Conservation (phyloP, 35 echinoderm and acorn worm genomes). For the Ptychodera flava region DNA sequence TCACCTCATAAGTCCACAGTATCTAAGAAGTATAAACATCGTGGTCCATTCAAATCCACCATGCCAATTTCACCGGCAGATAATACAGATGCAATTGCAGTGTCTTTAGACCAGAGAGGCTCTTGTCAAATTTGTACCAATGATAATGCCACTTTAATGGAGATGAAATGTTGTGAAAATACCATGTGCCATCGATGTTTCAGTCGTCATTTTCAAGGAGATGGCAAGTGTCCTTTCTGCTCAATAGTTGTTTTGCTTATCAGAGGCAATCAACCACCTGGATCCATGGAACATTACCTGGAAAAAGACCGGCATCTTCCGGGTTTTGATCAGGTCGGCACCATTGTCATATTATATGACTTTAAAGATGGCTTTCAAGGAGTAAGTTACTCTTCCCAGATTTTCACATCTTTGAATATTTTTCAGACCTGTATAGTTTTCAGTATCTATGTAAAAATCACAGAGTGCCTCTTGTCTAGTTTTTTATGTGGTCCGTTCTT, state of each 20-base stretch:
- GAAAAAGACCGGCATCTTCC: conserved; percentile 6
- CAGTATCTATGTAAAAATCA: no score
- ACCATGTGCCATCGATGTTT: not conserved
- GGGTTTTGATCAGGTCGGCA: conserved; percentile 9
- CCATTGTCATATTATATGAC: conserved; percentile 25
- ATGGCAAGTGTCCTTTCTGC: conserved; percentile 32
- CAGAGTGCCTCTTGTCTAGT: no score
- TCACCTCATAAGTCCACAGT: not conserved
- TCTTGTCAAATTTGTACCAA: not conserved
- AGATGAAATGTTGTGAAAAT: not conserved
- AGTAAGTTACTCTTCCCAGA: no score
- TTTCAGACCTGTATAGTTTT: no score
- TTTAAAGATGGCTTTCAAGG: conserved; percentile 15
- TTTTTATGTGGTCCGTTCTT: no score
- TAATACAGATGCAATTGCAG: not conserved
- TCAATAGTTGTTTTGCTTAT: not conserved
- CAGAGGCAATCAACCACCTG: conserved; percentile 41
- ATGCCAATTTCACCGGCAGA: not conserved
- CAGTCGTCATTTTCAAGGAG: not conserved
- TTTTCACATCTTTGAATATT: no score
- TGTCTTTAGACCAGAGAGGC: not conserved
- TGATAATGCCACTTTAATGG: not conserved
- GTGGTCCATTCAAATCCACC: not conserved
- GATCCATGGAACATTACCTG: conserved; percentile 8
- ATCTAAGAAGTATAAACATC: no score